Base-by-base conservation (phyloP, 2,797 vertebrate species). In the Petrocephalus schoutedeni region DNA sequence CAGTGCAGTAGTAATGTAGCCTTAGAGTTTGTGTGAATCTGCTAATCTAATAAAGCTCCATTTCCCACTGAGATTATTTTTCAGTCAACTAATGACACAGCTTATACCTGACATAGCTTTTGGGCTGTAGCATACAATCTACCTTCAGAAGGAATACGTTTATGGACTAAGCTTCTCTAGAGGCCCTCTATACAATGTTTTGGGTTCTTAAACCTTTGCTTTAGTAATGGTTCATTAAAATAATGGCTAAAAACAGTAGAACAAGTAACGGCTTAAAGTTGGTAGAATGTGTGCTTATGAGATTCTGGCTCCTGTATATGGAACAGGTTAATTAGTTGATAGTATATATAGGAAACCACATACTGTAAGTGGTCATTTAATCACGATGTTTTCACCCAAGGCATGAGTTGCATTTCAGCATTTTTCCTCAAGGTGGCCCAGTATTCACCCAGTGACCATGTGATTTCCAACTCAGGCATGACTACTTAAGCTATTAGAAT, bases 181-280 rank as follows among this genome's bases (percentile, higher is more conserved):
- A 84, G 82, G 36, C 32, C 32, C 45, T 54, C 16, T 84, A 9
- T 49, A 54, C 10, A 28, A 12, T 54, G 82, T 53, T 51, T 53
- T 23, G 21, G 32, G 36, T 74, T 74, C 67, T 74, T 41, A 36
- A 74, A 74, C 28, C 67, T 74, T 74, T 74, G 67, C 32, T 74
- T 74, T 41, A 74, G 67, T 74, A 74, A 74, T 74, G 51, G 45
- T 53, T 53, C 82, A 51, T 53, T 84, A 53, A 84, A 84, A 84
- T 84, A 23, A 53, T 0, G 45, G 23, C 82, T 28, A 84, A 83
- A 53, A 53, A 53, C 51, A 83, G 80, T 23, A 53, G 80, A 83
- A 12, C 49, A 53, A 83, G 45, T 53, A 23, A 53, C 54, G 49
- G 82, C 21, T 21, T 54, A 23, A 16, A 53, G 51, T 1, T 53